Evolutionary conservation across 1,140 invertebrate genomes (phyloP).

Genomic region (Heterodera carotae): DNA sequence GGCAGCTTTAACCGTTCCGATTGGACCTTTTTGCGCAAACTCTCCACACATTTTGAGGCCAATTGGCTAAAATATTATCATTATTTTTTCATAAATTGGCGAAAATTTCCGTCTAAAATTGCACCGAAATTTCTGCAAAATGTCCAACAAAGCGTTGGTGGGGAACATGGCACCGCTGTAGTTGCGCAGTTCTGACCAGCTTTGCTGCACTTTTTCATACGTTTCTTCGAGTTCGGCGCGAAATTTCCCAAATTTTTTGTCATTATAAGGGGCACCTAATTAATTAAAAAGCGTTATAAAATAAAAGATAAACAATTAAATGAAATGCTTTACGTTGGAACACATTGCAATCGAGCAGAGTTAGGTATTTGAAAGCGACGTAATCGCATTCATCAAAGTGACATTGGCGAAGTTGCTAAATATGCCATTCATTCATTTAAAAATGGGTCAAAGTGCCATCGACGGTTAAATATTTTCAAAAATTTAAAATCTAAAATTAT

Average conservation of each 20-base stretch:
- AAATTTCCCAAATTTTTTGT: not conserved
- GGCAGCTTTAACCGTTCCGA: not conserved
- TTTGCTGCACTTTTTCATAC: conserved; percentile 19
- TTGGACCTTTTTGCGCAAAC: not conserved
- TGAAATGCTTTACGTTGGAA: conserved; percentile 25
- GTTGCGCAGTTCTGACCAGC: conserved; percentile 27
- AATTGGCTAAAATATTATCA: conserved; percentile 21
- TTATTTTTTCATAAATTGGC: not conserved
- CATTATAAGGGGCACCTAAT: conserved; percentile 5
- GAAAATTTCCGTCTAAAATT: no score
- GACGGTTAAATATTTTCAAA: no score
- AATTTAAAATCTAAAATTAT: not conserved
- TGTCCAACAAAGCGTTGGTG: not conserved
- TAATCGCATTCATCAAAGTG: conserved; percentile 47
- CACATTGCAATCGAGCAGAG: conserved; percentile 35
- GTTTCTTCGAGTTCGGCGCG: conserved; percentile 26
- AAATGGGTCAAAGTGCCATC: not conserved
- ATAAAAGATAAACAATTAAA: not conserved
- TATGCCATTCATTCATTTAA: not conserved
- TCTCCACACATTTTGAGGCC: conserved; percentile 30
- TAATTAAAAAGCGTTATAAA: conserved; percentile 9
- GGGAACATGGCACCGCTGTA: not conserved
- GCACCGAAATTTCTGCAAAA: conserved; percentile 22
- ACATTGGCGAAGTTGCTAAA: conserved; percentile 42
- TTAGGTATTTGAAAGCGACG: conserved; percentile 46